Percentiles rank a stretch among this genome's conserved stretches.
Conservation (phyloP, 2,113 vertebrate species). For the Pygoscelis antarcticus region DNA sequence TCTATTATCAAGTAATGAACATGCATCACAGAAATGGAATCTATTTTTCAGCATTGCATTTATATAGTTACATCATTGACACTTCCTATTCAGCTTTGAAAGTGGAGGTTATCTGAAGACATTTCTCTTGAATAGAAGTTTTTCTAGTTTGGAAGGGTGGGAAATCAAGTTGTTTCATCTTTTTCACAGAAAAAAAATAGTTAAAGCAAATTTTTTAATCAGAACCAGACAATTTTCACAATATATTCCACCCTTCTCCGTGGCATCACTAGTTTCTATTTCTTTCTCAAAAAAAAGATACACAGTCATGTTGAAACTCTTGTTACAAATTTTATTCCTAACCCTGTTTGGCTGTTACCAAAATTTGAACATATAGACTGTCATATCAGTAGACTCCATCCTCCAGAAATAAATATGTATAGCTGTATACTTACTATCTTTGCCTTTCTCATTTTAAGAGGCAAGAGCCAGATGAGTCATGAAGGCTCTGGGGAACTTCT, state of each 20-base stretch:
- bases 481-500: background rate
- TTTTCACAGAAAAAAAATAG: background rate
- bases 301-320: background rate
- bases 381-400: background rate
- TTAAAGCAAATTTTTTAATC: background rate
- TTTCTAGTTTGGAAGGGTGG: background rate
- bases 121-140: slow-evolving; percentile 4
- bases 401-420: background rate
- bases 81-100: slow-evolving; percentile 40
- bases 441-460: background rate
- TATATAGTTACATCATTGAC: slow-evolving; percentile 30
- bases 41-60: slow-evolving; percentile 4
- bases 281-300: background rate
- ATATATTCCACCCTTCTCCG: background rate
- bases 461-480: accelerated
- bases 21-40: background rate
- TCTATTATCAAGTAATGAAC: background rate
- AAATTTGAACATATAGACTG: background rate
- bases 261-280: background rate
- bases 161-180: background rate
- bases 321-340: background rate
- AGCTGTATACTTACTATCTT: background rate
- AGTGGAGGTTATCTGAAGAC: background rate
- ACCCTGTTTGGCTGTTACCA: background rate
- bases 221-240: slow-evolving; percentile 9